Evolutionary conservation across 2,797 vertebrate genomes (phyloP), one percentile per base, ranked within the genome.

Genomic region (Semaprochilodus insignis): DNA sequence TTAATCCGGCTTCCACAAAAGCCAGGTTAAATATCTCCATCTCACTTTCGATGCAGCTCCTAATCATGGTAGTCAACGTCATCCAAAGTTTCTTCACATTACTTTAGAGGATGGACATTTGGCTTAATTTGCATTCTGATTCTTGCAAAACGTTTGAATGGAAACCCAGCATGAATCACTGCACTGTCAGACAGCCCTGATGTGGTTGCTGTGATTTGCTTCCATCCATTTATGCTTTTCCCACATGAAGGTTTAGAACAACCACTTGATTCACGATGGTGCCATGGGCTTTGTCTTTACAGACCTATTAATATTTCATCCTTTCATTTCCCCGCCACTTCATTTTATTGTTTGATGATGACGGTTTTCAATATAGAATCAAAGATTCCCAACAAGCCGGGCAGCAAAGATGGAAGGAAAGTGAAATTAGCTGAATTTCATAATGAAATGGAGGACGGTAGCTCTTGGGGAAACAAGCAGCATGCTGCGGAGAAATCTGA

Each of bases 401-500:
- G 52, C 34, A 44, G 65, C 21, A 15, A 23, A 36, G 36, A 52
- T 34, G 34, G 72, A 34, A 31, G 8, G 5, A 70, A 66, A 65
- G 54, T 23, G 59, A 40, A 21, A 78, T 78, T 54, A 78, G 65
- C 65, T 34, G 59, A 21, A 72, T 73, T 73, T 74, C 51, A 31
- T 65, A 81, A 65, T 74, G 59, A 66, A 74, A 73, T 66, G 14
- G 34, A 17, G n/a, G 16, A 60, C 6, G 31, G 44, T 25, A 52
- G 27, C 72, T 80, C 67, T 52, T 59, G 63, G 72, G 63, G 65
- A 75, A 83, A 74, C 60, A 69, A 70, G 44, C 73, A 71, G 54
- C 60, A 51, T 77, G 65, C 31, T 81, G 40, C 52, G 60, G 27
- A 69, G 81, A 74, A 51, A 62, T 27, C 17, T 40, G 69, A 81